A percentile compares a stretch with the other conserved stretches of the same genome.
phyloP scores from a whole-genome alignment of 2,113 vertebrate genomes.

The Alligator mississippiensis region DNA sequence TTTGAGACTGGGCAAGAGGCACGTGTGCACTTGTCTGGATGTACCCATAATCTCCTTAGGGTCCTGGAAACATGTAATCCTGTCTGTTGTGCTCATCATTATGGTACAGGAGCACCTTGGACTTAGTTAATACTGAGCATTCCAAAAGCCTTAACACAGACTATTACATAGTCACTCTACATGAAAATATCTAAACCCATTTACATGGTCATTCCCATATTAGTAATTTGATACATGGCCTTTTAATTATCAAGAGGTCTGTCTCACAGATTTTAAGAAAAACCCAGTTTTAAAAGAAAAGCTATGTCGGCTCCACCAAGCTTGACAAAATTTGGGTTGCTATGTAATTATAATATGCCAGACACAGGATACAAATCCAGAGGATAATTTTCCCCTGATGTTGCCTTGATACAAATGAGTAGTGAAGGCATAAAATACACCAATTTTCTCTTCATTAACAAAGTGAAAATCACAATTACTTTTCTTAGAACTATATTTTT shows the following conservation, averaged over 20 bases:
- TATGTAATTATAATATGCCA: slow-evolving; percentile 46
- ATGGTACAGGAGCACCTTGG: not conserved
- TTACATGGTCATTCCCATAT: not conserved
- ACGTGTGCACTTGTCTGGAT: accelerated
- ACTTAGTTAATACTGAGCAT: accelerated
- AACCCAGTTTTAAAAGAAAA: not conserved
- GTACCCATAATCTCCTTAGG: not conserved
- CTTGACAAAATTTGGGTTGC: slow-evolving; percentile 24
- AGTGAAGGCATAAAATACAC: slow-evolving; percentile 41
- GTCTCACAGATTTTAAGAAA: not conserved
- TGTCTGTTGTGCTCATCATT: not conserved
- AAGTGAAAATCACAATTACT: slow-evolving; percentile 18
- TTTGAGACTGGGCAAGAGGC: no score
- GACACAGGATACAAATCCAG: not conserved
- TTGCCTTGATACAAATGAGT: slow-evolving; percentile 57
- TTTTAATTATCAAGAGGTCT: not conserved
- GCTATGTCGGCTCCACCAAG: slow-evolving; percentile 30
- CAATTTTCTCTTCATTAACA: slow-evolving; percentile 43
- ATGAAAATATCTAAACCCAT: not conserved
- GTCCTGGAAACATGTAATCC: not conserved
- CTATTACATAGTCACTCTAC: not conserved
- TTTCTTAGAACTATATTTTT: slow-evolving; percentile 21
- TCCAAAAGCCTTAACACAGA: not conserved
- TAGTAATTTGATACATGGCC: not conserved
- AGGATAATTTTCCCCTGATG: slow-evolving; percentile 55